Evolutionary conservation across 2,888 invertebrate genomes (phyloP).

Genomic region (Gymnoscelis rufifasciata): DNA sequence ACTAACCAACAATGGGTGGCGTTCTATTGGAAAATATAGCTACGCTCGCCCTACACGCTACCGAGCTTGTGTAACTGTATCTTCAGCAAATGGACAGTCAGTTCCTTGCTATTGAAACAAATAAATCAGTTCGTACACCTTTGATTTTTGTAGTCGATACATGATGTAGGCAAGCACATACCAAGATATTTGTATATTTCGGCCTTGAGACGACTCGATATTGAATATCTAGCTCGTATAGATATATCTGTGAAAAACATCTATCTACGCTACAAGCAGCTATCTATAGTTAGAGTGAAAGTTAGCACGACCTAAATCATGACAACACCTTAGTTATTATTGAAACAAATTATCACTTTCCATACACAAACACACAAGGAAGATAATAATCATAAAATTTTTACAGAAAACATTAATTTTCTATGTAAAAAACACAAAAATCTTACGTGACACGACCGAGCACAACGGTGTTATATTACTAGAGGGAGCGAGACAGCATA

Average conservation of each 20-base stretch:
- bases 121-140: background rate
- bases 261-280: constrained; percentile 44
- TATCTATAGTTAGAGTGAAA: constrained; percentile 78
- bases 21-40: constrained; percentile 21
- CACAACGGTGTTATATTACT: constrained; percentile 80
- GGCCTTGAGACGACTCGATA: constrained; percentile 77
- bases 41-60: constrained; percentile 17
- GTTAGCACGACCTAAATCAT: constrained; percentile 72
- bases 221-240: constrained; percentile 70
- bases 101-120: constrained; percentile 1
- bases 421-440: constrained; percentile 71
- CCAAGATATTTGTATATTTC: constrained; percentile 69
- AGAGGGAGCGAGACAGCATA: constrained; percentile 70
- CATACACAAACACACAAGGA: constrained; percentile 42
- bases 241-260: constrained; percentile 59
- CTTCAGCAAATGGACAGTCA: constrained; percentile 11
- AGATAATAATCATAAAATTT: constrained; percentile 46
- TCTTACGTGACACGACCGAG: constrained; percentile 79
- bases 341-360: constrained; percentile 39
- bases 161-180: constrained; percentile 42
- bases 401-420: constrained; percentile 51
- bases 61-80: constrained; percentile 12
- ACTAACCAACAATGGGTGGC: no score
- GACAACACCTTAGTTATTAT: constrained; percentile 37
- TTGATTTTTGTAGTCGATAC: constrained; percentile 19